Percentiles rank a stretch among this genome's conserved stretches.
These are phyloP conservation scores for Plagodis pulveraria DNA, from an alignment of 2,888 invertebrate genomes.

Conservation along the genomic window DNA sequence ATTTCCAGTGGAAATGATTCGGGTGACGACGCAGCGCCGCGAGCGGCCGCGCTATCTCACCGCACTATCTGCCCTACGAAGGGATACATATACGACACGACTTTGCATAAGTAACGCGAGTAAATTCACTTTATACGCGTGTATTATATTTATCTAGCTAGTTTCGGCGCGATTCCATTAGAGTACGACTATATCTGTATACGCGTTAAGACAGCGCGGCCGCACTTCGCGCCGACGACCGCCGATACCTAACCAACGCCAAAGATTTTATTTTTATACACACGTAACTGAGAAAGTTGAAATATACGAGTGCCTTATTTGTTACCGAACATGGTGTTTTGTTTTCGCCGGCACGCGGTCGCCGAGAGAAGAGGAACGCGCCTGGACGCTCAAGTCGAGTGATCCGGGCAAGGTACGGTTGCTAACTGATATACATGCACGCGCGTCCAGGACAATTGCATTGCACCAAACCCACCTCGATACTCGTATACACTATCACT, in stretches of 20 bases:
- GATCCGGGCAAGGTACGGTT: conserved; percentile 93
- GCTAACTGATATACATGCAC: conserved; percentile 63
- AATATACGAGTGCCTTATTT: conserved; percentile 85
- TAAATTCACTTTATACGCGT: not conserved
- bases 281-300: conserved; percentile 58
- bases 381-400: conserved; percentile 92
- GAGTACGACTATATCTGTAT: not conserved
- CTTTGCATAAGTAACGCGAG: not conserved
- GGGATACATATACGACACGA: not conserved
- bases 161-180: not conserved
- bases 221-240: conserved; percentile 34
- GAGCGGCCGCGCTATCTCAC: conserved; percentile 29
- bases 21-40: conserved; percentile 61
- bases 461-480: not conserved
- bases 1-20: conserved; percentile 80
- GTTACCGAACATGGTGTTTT: conserved; percentile 78
- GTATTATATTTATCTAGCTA: not conserved
- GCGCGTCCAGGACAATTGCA: conserved; percentile 70
- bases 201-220: conserved; percentile 21
- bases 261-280: conserved; percentile 77
- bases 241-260: conserved; percentile 61
- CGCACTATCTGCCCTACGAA: conserved; percentile 5
- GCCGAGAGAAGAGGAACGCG: conserved; percentile 83
- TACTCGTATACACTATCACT: conserved; percentile 18
- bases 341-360: conserved; percentile 61